These are phyloP conservation scores for Stomorhina lunata DNA, from an alignment of 2,888 invertebrate species.

Conservation along the genomic window DNA sequence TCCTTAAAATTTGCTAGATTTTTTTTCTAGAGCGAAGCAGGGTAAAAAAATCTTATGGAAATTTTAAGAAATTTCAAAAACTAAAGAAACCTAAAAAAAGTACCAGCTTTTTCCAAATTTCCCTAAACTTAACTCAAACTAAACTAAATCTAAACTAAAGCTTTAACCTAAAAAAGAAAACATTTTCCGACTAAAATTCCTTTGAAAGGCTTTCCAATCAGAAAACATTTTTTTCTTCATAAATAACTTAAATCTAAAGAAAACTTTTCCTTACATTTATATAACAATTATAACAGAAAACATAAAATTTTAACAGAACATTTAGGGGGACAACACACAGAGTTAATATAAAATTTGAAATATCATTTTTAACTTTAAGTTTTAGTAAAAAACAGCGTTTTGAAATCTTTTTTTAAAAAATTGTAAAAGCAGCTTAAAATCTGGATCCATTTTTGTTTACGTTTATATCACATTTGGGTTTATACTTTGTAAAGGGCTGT, in stretches of 20 bases:
- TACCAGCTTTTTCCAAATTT: slow-evolving; percentile 56
- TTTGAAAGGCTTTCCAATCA: background rate
- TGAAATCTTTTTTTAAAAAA: slow-evolving; percentile 39
- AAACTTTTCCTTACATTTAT: slow-evolving; percentile 60
- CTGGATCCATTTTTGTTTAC: slow-evolving; percentile 5
- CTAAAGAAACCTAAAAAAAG: slow-evolving; percentile 11
- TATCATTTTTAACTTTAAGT: slow-evolving; percentile 5
- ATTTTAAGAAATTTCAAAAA: slow-evolving; percentile 52
- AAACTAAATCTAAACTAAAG: slow-evolving; percentile 48
- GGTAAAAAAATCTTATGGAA: slow-evolving; percentile 53
- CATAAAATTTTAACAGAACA: slow-evolving; percentile 69
- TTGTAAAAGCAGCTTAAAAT: slow-evolving; percentile 66
- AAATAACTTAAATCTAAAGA: slow-evolving; percentile 11
- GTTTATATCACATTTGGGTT: slow-evolving; percentile 47
- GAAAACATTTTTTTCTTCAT: background rate
- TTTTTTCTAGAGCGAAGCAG: background rate
- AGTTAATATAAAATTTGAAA: slow-evolving; percentile 36
- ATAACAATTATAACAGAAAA: slow-evolving; percentile 65
- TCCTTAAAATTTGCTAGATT: slow-evolving; percentile 58
- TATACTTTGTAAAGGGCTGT: background rate
- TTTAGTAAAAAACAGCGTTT: slow-evolving; percentile 58
- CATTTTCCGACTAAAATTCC: background rate
- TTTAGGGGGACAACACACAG: slow-evolving; percentile 64
- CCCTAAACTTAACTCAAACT: background rate
- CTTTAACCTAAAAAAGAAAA: slow-evolving; percentile 63